These are phyloP conservation scores for Gorsachius magnificus DNA, from an alignment of 2,797 vertebrate species.

Conservation along the genomic window DNA sequence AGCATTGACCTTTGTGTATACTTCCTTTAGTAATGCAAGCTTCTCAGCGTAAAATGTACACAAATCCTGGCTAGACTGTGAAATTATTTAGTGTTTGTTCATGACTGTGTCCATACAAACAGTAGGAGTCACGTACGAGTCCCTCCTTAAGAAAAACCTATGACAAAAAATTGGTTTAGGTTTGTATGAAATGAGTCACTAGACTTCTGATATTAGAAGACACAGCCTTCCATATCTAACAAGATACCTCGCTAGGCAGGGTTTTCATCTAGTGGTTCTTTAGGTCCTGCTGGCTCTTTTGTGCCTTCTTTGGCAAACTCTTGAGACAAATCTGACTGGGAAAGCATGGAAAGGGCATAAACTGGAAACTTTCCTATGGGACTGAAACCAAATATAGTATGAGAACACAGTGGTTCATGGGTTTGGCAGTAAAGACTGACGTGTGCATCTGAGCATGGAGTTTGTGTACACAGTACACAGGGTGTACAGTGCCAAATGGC, in stretches of 20 bases:
- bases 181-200: not conserved
- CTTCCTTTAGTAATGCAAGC: not conserved
- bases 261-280: not conserved
- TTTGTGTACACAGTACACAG: not conserved
- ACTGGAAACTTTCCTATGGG: slow-evolving; percentile 7
- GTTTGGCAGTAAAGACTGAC: slow-evolving; percentile 19
- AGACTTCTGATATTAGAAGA: not conserved
- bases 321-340: not conserved
- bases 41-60: not conserved
- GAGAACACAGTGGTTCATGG: not conserved
- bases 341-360: not conserved
- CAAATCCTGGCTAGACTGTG: not conserved
- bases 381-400: not conserved
- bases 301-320: not conserved
- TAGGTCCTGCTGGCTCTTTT: not conserved
- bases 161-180: not conserved
- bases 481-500: not conserved
- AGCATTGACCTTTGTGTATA: not conserved
- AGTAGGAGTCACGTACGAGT: not conserved
- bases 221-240: not conserved
- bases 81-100: not conserved
- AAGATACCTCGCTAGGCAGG: not conserved
- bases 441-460: not conserved
- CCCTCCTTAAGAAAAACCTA: not conserved
- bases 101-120: not conserved